Evolutionary conservation across 92 coral and sea anemone species (phyloP).

Genomic region (Porites evermanni): DNA sequence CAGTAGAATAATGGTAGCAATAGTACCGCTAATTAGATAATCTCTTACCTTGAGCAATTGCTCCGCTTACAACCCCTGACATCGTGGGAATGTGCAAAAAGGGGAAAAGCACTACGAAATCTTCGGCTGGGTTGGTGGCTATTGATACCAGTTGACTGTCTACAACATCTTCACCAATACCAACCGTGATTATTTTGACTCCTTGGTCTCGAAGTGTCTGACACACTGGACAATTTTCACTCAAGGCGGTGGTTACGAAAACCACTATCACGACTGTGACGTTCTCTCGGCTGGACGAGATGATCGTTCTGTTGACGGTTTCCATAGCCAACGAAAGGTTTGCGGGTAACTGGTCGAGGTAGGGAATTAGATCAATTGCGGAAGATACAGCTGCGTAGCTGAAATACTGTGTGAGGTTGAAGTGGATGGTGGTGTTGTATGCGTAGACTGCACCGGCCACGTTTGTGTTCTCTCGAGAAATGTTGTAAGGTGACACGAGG

Average conservation of each 20-base stretch:
- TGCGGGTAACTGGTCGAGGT: background rate
- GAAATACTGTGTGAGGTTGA: background rate
- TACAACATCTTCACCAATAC: background rate
- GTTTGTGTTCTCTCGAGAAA: background rate
- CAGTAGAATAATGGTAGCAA: too few species aligned
- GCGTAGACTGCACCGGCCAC: conserved; percentile 8
- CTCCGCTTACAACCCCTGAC: background rate
- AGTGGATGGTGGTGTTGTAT: background rate
- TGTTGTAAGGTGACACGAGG: background rate
- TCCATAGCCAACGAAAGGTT: background rate
- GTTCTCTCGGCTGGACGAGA: conserved; percentile 1
- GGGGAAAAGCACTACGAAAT: background rate
- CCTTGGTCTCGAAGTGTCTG: background rate
- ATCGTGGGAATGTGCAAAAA: background rate
- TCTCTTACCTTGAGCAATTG: conserved; percentile 3
- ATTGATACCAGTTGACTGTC: background rate
- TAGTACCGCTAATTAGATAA: too few species aligned
- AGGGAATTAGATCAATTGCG: background rate
- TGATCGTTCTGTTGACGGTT: background rate
- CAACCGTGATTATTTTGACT: background rate
- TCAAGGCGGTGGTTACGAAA: background rate
- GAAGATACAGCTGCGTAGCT: background rate
- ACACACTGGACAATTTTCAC: background rate
- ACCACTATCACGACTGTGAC: background rate
- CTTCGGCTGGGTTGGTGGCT: background rate